A percentile compares a stretch with the other conserved stretches of the same genome.
These are phyloP conservation scores for Petrosia ficiformis DNA, from an alignment of 37 sponge, comb jelly and placozoan genomes.

Conservation along the genomic window DNA sequence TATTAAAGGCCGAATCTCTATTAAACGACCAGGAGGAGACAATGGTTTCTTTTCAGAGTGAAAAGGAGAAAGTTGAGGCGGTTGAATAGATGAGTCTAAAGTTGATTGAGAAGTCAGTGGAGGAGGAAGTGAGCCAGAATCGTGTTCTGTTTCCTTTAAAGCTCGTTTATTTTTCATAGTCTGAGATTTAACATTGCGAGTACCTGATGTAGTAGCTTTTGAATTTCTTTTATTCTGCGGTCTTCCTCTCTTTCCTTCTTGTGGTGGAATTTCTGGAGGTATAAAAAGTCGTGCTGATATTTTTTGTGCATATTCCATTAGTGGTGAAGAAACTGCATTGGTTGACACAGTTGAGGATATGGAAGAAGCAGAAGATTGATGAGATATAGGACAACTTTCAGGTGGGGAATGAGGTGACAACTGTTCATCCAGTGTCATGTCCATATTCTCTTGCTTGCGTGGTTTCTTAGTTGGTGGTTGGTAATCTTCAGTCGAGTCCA, in stretches of 20 bases:
- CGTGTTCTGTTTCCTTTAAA: too few species aligned
- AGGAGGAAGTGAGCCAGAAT: neutral
- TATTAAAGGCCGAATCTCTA: neutral
- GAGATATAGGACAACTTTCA: too few species aligned
- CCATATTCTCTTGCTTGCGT: too few species aligned
- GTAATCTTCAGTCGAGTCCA: too few species aligned
- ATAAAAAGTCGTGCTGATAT: neutral
- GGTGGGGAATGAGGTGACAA: too few species aligned
- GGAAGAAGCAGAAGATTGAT: too few species aligned
- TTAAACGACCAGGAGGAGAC: neutral
- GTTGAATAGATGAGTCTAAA: neutral
- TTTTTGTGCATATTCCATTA: slow-evolving; percentile 3
- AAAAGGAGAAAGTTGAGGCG: neutral
- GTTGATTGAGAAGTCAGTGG: neutral
- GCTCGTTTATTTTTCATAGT: neutral
- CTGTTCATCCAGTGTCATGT: too few species aligned
- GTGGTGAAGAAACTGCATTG: slow-evolving; percentile 1
- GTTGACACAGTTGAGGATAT: too few species aligned
- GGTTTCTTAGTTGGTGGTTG: too few species aligned
- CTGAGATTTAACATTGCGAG: neutral
- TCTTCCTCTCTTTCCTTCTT: neutral
- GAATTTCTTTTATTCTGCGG: neutral
- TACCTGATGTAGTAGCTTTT: neutral
- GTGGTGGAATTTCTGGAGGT: neutral
- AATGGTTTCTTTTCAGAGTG: neutral